These are phyloP conservation scores for Mythimna pallens DNA, from an alignment of 2,888 invertebrate species.

Conservation along the genomic window DNA sequence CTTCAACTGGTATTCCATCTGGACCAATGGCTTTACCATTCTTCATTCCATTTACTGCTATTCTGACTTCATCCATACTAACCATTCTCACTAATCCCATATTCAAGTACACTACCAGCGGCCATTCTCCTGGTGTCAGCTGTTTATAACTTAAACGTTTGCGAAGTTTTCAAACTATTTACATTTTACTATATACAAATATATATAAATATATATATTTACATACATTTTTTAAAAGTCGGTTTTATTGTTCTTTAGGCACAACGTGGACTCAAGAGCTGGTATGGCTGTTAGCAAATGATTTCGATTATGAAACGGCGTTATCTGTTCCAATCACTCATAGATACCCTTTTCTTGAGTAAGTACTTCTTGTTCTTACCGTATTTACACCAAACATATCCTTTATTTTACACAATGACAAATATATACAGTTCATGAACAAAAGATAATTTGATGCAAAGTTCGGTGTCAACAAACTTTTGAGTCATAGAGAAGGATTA, in stretches of 20 bases:
- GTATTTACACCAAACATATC: background rate
- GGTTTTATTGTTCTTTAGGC: constrained; percentile 73
- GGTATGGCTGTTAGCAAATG: constrained; percentile 93
- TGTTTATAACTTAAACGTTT: too few relatives aligned
- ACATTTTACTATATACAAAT: background rate
- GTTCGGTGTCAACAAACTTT: too few relatives aligned
- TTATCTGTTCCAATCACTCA: constrained; percentile 84
- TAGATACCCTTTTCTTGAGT: constrained; percentile 94
- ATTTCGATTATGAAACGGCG: constrained; percentile 92
- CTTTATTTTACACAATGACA: background rate
- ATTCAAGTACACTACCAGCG: too few relatives aligned
- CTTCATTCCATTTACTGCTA: too few relatives aligned
- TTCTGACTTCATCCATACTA: too few relatives aligned
- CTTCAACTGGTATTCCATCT: too few relatives aligned
- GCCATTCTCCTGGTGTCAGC: too few relatives aligned
- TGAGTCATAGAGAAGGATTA: too few relatives aligned
- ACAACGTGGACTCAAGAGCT: constrained; percentile 94
- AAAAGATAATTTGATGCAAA: background rate
- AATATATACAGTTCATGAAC: background rate
- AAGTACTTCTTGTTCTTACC: constrained; percentile 68
- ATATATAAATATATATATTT: too few relatives aligned
- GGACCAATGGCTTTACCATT: too few relatives aligned
- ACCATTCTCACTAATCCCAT: too few relatives aligned
- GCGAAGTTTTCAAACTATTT: background rate
- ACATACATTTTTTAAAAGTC: background rate